Conservation (phyloP, 2,888 invertebrate species). For the Stenolophus ochropezus region DNA sequence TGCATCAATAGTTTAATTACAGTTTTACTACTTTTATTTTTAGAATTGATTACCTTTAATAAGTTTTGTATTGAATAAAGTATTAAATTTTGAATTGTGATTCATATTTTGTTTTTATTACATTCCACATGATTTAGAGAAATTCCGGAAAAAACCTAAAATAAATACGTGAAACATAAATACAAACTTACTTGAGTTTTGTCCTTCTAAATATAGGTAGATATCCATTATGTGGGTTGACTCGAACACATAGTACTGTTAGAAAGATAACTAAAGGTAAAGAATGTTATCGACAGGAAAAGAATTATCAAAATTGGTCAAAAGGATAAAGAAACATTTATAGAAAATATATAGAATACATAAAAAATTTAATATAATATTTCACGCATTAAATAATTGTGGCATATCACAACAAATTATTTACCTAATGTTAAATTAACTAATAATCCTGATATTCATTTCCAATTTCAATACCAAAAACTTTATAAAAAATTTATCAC, state of each 20-base stretch:
- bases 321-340: slow-evolving; percentile 3
- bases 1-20: not conserved
- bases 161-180: not conserved
- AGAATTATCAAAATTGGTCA: not conserved
- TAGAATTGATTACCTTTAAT: slow-evolving; percentile 1
- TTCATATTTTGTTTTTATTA: not conserved
- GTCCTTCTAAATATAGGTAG: too few species aligned
- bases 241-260: too few species aligned
- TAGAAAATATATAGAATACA: slow-evolving; percentile 18
- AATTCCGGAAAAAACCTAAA: not conserved
- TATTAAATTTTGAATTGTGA: not conserved
- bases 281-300: not conserved
- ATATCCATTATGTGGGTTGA: too few species aligned
- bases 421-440: slow-evolving; percentile 36
- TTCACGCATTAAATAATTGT: slow-evolving; percentile 45
- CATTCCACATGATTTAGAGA: not conserved
- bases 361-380: slow-evolving; percentile 29
- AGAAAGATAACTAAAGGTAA: not conserved
- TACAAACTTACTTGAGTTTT: not conserved
- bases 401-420: slow-evolving; percentile 45
- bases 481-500: slow-evolving; percentile 23
- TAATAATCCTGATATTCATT: slow-evolving; percentile 22
- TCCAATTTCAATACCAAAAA: slow-evolving; percentile 25
- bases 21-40: slow-evolving; percentile 11
- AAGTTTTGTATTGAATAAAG: not conserved